Evolutionary conservation across 2,113 vertebrate species (phyloP).

Genomic region (Orientallactaga bullata): DNA sequence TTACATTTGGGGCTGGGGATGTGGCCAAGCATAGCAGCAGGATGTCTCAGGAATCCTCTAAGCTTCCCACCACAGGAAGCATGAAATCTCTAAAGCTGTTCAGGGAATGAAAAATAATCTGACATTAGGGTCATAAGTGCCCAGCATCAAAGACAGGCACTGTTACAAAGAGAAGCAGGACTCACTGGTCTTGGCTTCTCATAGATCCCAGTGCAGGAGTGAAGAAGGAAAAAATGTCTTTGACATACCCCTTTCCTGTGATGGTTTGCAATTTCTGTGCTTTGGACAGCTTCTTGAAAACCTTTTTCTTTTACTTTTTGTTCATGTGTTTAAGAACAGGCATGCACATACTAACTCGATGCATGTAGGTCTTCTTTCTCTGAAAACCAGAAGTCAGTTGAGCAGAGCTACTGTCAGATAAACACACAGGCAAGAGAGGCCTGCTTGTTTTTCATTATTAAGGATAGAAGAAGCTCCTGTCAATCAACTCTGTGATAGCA

Average conservation of each 20-base stretch:
- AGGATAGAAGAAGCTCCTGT: background rate
- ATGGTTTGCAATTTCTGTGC: background rate
- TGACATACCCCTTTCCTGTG: background rate
- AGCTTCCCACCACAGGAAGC: background rate
- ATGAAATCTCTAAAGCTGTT: slow-evolving; percentile 63
- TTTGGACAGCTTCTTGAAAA: background rate
- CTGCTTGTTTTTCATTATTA: background rate
- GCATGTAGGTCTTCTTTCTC: background rate
- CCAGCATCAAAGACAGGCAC: background rate
- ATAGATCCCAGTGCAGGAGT: background rate
- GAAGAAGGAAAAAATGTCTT: background rate
- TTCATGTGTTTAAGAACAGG: slow-evolving; percentile 30
- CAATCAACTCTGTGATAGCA: background rate
- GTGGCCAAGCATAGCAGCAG: background rate
- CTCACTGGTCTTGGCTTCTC: background rate
- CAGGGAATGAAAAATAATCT: slow-evolving; percentile 34
- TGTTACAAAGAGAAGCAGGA: background rate
- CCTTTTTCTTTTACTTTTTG: background rate
- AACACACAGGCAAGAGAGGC: background rate
- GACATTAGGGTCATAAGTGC: background rate
- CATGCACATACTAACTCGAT: background rate
- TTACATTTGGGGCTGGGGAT: slow-evolving; percentile 21
- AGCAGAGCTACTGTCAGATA: background rate
- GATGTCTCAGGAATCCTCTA: slow-evolving; percentile 18
- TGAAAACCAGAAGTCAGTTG: background rate